Conservation (phyloP, 2,888 invertebrate genomes). For the Diploptera punctata region DNA sequence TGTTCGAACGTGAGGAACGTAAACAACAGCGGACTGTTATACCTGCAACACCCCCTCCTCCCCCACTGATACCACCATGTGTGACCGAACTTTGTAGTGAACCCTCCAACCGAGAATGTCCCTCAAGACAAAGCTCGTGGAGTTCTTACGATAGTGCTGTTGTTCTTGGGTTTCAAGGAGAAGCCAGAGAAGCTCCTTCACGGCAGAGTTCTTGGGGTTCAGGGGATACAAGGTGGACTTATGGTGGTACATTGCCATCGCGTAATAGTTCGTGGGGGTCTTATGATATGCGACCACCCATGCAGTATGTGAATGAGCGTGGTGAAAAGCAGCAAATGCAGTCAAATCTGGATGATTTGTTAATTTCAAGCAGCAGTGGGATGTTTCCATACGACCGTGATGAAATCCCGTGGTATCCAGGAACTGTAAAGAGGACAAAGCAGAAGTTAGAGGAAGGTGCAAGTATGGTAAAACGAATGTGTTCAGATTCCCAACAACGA, state of each 20-base stretch:
- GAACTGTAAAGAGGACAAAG: conserved; percentile 71
- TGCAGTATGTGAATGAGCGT: conserved; percentile 42
- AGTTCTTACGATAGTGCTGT: conserved; percentile 80
- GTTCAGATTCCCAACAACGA: conserved; percentile 38
- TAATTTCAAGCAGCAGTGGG: conserved; percentile 50
- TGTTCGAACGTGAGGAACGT: conserved; percentile 71
- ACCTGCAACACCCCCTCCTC: conserved; percentile 43
- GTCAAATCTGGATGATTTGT: conserved; percentile 21
- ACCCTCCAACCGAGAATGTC: conserved; percentile 56
- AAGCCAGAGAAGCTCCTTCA: conserved; percentile 61
- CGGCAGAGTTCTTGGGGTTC: conserved; percentile 86
- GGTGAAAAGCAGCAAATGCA: conserved; percentile 50
- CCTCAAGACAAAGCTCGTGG: conserved; percentile 78
- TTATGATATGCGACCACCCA: conserved; percentile 64
- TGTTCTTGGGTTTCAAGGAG: conserved; percentile 62
- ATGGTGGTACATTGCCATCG: conserved; percentile 60
- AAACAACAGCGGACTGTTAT: conserved; percentile 48
- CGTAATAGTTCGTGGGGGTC: conserved; percentile 77
- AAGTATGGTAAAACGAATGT: conserved; percentile 51
- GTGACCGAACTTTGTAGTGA: conserved; percentile 47
- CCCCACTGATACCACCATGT: conserved; percentile 53
- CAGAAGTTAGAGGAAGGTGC: conserved; percentile 69
- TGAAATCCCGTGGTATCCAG: conserved; percentile 70
- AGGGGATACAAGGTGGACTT: conserved; percentile 61
- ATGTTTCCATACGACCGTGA: conserved; percentile 64